phyloP scores from a whole-genome alignment of 1,140 invertebrate species.

The Caenorhabditis remanei region DNA sequence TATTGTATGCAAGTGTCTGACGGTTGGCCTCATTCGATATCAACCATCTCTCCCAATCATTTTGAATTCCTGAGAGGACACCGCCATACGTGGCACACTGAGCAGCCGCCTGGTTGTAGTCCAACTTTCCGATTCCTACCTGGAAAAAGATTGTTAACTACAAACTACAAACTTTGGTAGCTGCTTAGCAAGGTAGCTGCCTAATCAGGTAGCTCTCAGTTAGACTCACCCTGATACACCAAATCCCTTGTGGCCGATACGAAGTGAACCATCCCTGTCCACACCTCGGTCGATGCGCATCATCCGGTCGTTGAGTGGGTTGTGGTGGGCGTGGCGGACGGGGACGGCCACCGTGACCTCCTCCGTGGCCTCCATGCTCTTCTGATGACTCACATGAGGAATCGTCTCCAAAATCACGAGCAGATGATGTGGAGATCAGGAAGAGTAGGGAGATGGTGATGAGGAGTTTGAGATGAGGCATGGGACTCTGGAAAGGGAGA shows the following conservation, averaged over 20 bases:
- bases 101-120: not conserved
- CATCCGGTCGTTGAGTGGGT: not conserved
- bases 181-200: too few relatives aligned
- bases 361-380: not conserved
- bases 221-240: constrained; percentile 19
- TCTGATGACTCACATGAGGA: constrained; percentile 20
- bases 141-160: not conserved
- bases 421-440: not conserved
- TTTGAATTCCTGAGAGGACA: constrained; percentile 14
- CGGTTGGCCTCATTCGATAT: not conserved
- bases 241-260: constrained; percentile 9
- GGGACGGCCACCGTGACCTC: too few relatives aligned
- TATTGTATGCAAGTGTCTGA: not conserved
- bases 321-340: not conserved
- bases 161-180: not conserved
- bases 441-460: not conserved
- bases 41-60: not conserved
- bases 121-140: not conserved
- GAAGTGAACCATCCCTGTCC: constrained; percentile 8
- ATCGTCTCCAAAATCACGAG: not conserved
- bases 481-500: too few relatives aligned
- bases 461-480: not conserved
- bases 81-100: constrained; percentile 11
- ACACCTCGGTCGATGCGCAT: not conserved
- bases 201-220: too few relatives aligned